phyloP scores from a whole-genome alignment of 2,797 vertebrate species.

The Pantherophis alleghaniensis region DNA sequence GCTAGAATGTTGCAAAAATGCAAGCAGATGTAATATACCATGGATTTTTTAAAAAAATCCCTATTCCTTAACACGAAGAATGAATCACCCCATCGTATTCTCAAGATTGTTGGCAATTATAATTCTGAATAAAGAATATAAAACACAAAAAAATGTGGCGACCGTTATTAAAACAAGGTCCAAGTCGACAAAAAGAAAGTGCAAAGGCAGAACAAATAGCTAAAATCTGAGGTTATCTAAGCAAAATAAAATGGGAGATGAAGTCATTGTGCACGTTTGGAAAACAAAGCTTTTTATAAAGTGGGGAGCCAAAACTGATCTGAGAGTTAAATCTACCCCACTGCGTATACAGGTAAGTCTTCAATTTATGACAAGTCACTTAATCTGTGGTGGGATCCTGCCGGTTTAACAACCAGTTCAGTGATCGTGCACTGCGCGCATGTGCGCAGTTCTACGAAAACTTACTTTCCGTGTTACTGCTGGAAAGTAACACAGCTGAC shows the following conservation, averaged over 20 bases:
- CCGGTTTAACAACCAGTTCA: too few relatives aligned
- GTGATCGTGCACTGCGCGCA: too few relatives aligned
- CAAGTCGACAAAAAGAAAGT: not conserved
- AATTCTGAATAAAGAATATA: not conserved
- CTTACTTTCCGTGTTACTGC: too few relatives aligned
- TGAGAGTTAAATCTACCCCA: not conserved
- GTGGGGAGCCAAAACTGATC: not conserved
- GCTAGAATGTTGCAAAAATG: not conserved
- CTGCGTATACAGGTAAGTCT: not conserved
- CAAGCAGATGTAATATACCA: not conserved
- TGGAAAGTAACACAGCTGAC: too few relatives aligned
- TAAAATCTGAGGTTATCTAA: not conserved
- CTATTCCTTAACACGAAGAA: not conserved
- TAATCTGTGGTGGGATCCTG: too few relatives aligned
- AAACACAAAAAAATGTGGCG: not conserved
- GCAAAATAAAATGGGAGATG: not conserved
- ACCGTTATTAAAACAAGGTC: not conserved
- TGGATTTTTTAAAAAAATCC: not conserved
- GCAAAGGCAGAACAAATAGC: not conserved
- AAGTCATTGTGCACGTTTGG: not conserved
- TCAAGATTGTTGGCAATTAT: not conserved
- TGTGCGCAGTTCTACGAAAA: too few relatives aligned
- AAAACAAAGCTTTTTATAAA: not conserved
- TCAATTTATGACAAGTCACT: not conserved
- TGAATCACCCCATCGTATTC: not conserved